A percentile compares a stretch with the other conserved stretches of the same genome.
Evolutionary conservation across 2,888 invertebrate genomes (phyloP).

Genomic region (Perizoma flavofasciatum): DNA sequence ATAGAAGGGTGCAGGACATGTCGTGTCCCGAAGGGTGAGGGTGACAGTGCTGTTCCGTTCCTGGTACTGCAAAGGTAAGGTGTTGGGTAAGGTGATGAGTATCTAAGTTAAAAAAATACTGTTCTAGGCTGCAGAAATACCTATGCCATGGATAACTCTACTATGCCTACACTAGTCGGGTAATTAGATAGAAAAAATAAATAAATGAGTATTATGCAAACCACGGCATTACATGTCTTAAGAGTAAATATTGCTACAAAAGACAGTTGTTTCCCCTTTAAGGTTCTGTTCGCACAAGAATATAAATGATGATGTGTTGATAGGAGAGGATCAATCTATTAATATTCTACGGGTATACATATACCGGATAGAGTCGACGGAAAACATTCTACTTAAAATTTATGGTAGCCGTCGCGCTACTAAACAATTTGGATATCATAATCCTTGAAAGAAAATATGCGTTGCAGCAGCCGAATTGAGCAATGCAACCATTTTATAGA

Average conservation of each 20-base stretch:
- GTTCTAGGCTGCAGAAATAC: no score
- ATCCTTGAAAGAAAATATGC: conserved; percentile 19
- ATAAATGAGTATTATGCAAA: conserved; percentile 6
- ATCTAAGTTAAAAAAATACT: no score
- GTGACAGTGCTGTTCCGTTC: conserved; percentile 60
- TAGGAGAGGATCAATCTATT: conserved; percentile 49
- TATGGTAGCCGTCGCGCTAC: conserved; percentile 10
- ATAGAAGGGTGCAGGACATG: conserved; percentile 47
- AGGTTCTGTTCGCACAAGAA: conserved; percentile 19
- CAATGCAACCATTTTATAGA: conserved; percentile 48
- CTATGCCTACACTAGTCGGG: no score
- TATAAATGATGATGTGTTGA: conserved; percentile 35
- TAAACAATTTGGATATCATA: conserved; percentile 7
- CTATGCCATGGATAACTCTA: no score
- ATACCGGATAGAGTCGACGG: conserved; percentile 59
- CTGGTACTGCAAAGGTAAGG: conserved; percentile 61
- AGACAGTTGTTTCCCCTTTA: conserved; percentile 10
- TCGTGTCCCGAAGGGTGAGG: conserved; percentile 56
- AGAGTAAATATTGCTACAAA: conserved; percentile 7
- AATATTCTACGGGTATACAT: conserved; percentile 57
- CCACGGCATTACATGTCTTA: neutral
- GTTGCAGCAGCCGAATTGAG: conserved; percentile 18
- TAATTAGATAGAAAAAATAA: neutral
- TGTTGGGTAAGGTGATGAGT: conserved; percentile 7
- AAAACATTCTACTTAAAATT: conserved; percentile 39